Conservation (phyloP, 1,140 invertebrate species). For the Drosophila funebris region DNA sequence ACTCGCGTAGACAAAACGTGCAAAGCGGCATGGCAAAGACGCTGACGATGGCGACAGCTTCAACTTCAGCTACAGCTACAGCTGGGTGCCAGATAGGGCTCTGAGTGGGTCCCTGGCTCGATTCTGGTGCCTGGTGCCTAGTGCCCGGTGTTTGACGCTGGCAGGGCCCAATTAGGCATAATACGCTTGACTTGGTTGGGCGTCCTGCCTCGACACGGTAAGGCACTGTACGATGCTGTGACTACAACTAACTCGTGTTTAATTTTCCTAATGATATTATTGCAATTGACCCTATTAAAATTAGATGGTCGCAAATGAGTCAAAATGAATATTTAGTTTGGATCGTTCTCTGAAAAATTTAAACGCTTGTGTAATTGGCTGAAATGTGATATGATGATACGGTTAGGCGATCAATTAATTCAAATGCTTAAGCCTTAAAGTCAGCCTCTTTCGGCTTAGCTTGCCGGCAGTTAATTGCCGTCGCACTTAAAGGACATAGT, state of each 20-base stretch:
- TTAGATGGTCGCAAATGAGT: constrained; percentile 76
- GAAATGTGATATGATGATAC: constrained; percentile 68
- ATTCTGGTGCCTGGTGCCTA: constrained; percentile 4
- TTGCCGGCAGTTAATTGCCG: constrained; percentile 57
- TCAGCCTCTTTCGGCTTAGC: constrained; percentile 21
- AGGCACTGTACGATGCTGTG: neutral
- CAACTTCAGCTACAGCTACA: constrained; percentile 16
- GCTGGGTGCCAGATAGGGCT: constrained; percentile 2
- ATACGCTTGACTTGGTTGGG: constrained; percentile 74
- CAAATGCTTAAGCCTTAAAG: constrained; percentile 60
- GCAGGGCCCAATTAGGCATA: constrained; percentile 80
- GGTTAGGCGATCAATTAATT: constrained; percentile 67
- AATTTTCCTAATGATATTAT: constrained; percentile 83
- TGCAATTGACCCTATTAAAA: constrained; percentile 81
- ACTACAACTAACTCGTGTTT: constrained; percentile 69
- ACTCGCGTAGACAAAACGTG: constrained; percentile 83
- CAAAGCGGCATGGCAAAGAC: constrained; percentile 53
- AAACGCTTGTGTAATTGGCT: constrained; percentile 65
- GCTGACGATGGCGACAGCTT: constrained; percentile 19
- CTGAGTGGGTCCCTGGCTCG: constrained; percentile 2
- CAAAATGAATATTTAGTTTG: constrained; percentile 78
- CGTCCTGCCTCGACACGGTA: constrained; percentile 53
- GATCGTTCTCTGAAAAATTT: constrained; percentile 32
- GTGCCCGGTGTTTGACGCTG: constrained; percentile 35
- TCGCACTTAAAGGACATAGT: constrained; percentile 39